These are phyloP conservation scores for Nasua narica DNA, from an alignment of 2,797 vertebrate species.

Conservation along the genomic window DNA sequence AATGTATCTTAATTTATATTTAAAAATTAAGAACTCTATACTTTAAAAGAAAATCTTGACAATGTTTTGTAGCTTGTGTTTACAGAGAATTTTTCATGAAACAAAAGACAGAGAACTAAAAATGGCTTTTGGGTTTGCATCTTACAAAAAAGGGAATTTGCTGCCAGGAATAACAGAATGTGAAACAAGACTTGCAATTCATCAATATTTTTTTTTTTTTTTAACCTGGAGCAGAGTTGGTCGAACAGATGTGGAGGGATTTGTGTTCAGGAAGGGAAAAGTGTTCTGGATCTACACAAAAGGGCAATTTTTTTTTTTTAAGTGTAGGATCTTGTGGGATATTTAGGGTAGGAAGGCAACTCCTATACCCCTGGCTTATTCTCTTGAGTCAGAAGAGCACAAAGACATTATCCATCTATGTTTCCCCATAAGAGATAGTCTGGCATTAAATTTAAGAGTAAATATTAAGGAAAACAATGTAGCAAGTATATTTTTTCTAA, in stretches of 20 bases:
- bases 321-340: constrained; percentile 21
- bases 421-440: background rate
- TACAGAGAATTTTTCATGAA: background rate
- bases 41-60: background rate
- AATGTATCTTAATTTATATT: constrained; percentile 35
- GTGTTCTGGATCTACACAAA: constrained; percentile 60
- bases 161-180: constrained; percentile 80
- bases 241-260: constrained; percentile 76
- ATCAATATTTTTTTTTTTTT: constrained; percentile 70
- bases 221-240: constrained; percentile 57
- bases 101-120: constrained; percentile 53
- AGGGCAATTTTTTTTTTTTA: background rate
- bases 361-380: constrained; percentile 13
- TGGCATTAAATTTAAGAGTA: constrained; percentile 39
- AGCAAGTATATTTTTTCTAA: constrained; percentile 31
- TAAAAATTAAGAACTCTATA: background rate
- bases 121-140: constrained; percentile 40
- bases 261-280: constrained; percentile 67
- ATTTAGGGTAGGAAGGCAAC: background rate
- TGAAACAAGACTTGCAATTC: constrained; percentile 71
- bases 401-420: constrained; percentile 19
- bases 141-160: constrained; percentile 36
- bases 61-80: background rate
- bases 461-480: constrained; percentile 33
- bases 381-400: constrained; percentile 2